Conservation (phyloP, 2,113 vertebrate genomes). For the Pavo muticus region DNA sequence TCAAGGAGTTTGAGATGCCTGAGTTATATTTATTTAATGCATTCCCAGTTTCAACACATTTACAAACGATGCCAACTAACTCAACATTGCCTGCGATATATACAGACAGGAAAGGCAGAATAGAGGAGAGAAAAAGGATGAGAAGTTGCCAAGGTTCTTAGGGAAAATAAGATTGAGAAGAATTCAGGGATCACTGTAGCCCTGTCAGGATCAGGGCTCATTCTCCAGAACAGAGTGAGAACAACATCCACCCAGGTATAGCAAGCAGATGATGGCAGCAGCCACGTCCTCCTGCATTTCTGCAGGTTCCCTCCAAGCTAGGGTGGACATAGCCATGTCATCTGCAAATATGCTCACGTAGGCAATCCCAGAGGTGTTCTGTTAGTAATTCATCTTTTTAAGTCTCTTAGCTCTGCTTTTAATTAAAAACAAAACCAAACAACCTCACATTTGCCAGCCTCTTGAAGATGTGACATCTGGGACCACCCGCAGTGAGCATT, state of each 20-base stretch:
- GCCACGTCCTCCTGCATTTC: not conserved
- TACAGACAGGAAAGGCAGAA: not conserved
- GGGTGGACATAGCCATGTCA: not conserved
- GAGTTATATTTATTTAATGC: not conserved
- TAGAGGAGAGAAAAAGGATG: not conserved
- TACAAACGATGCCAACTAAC: not conserved
- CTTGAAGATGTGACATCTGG: not conserved
- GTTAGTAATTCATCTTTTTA: not conserved
- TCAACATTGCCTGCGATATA: fast-evolving
- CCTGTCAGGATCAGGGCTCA: not conserved
- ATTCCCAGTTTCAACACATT: not conserved
- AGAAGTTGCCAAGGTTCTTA: not conserved
- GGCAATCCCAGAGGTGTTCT: not conserved
- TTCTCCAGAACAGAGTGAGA: not conserved
- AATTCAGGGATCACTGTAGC: not conserved
- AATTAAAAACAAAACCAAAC: not conserved
- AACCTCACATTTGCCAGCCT: not conserved
- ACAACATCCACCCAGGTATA: fast-evolving
- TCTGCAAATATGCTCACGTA: fast-evolving
- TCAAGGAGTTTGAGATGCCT: not conserved
- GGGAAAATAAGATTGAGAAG: not conserved
- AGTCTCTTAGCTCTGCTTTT: not conserved
- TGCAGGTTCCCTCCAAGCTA: not conserved
- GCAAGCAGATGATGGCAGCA: not conserved
- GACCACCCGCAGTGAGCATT: not conserved